These are phyloP conservation scores for Equus quagga DNA, from an alignment of 2,113 vertebrate species.

Conservation along the genomic window DNA sequence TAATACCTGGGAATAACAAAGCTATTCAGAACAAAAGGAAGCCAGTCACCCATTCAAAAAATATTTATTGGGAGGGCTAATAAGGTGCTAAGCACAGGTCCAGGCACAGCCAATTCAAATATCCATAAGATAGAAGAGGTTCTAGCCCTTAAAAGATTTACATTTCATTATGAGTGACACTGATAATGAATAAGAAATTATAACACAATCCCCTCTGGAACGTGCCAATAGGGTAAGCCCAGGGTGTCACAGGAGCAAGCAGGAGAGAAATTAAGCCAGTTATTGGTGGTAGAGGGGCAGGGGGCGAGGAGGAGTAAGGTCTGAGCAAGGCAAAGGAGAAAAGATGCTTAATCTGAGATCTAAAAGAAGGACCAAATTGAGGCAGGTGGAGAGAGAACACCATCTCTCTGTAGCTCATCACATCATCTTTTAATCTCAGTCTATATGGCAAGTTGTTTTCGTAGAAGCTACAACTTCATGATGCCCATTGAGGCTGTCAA, in stretches of 20 bases:
- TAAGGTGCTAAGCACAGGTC: background rate
- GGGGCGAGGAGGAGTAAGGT: background rate
- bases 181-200: background rate
- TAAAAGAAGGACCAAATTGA: accelerated
- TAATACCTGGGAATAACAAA: too few relatives aligned
- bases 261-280: background rate
- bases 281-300: background rate
- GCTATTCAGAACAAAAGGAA: background rate
- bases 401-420: background rate
- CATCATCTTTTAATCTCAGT: background rate
- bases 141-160: background rate
- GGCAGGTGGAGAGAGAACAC: too few relatives aligned
- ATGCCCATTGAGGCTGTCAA: background rate
- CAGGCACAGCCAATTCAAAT: background rate
- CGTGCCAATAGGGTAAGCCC: background rate
- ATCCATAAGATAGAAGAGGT: background rate
- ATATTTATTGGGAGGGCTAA: background rate
- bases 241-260: too few relatives aligned
- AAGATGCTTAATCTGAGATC: background rate
- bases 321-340: background rate
- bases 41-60: background rate
- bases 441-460: background rate
- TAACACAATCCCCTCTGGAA: accelerated
- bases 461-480: background rate
- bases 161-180: background rate